Conservation (phyloP, 2,113 vertebrate genomes). For the Melanerpes aurifrons region DNA sequence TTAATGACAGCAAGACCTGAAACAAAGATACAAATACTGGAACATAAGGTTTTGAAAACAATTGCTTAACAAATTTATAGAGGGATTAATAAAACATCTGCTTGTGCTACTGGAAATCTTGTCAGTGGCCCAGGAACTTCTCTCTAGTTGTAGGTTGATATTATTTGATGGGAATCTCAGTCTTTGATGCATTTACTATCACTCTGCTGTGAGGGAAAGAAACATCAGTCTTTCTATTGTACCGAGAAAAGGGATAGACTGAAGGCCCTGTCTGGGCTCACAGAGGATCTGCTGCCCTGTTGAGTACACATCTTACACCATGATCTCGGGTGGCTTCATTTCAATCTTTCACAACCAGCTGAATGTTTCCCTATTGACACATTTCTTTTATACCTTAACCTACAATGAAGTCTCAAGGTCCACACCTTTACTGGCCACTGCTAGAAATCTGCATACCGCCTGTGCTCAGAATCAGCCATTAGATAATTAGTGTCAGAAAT, state of each 20-base stretch:
- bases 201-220: background rate
- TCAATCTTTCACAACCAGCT: background rate
- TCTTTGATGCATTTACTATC: background rate
- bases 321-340: accelerated
- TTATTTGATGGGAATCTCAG: background rate
- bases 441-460: background rate
- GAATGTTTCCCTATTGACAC: background rate
- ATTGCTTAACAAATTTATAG: background rate
- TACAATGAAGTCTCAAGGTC: background rate
- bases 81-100: slow-evolving; percentile 40
- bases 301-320: accelerated
- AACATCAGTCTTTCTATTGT: background rate
- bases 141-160: background rate
- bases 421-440: background rate
- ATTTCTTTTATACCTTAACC: background rate
- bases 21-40: slow-evolving; percentile 14
- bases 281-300: background rate
- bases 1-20: slow-evolving; percentile 16
- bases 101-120: slow-evolving; percentile 1
- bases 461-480: background rate
- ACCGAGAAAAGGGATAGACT: background rate
- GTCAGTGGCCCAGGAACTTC: background rate
- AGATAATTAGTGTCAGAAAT: background rate
- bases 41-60: slow-evolving; percentile 25
- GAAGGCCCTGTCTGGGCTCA: background rate